Percentiles rank a stretch among this genome's conserved stretches.
Evolutionary conservation across 2,888 invertebrate species (phyloP).

Genomic region (Digitonthophagus gazella): DNA sequence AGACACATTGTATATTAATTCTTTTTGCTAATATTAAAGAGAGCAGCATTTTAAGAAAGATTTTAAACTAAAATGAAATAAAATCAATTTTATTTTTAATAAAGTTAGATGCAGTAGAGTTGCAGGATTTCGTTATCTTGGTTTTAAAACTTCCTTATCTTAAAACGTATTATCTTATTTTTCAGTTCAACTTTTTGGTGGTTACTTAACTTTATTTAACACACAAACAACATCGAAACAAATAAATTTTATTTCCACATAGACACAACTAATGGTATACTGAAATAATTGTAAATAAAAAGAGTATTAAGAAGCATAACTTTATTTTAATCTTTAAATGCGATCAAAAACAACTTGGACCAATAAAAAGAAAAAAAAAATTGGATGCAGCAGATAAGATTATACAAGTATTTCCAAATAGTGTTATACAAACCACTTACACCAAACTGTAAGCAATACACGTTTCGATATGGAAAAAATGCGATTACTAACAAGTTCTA

Average conservation of each 20-base stretch:
- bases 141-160: neutral
- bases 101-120: neutral
- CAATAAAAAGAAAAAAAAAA: neutral
- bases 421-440: neutral
- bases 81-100: neutral
- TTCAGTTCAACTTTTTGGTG: neutral
- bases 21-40: no score
- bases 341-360: no score
- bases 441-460: neutral
- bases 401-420: neutral
- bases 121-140: neutral
- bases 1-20: no score
- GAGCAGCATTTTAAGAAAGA: neutral
- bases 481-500: no score
- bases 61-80: neutral
- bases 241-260: no score
- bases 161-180: neutral
- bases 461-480: no score
- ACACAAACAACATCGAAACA: neutral
- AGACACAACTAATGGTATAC: no score
- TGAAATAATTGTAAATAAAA: no score
- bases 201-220: neutral
- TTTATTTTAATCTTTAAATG: no score
- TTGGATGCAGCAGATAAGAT: no score
- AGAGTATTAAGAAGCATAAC: no score